Conservation (phyloP, 1,140 invertebrate genomes). For the Bombus huntii region DNA sequence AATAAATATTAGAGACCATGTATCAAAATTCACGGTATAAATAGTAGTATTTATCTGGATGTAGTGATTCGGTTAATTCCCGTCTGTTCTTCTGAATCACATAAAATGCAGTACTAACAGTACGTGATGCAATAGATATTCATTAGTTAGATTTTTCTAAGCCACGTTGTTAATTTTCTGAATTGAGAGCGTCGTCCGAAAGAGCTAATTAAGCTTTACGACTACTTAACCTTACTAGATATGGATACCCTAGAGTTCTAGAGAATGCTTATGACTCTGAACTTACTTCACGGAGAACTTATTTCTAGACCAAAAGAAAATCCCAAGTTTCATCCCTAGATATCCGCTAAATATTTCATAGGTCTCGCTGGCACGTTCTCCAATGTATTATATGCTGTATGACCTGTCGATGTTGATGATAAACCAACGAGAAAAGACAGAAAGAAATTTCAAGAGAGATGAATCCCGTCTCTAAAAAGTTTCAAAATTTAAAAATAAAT, state of each 20-base stretch:
- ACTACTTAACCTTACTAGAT: slow-evolving; percentile 36
- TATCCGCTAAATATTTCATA: too few relatives aligned
- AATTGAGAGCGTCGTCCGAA: slow-evolving; percentile 4
- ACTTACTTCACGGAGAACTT: not conserved
- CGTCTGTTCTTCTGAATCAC: not conserved
- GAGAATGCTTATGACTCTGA: slow-evolving; percentile 1
- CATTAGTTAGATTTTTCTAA: slow-evolving; percentile 18
- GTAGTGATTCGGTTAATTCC: not conserved
- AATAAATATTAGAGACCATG: too few relatives aligned
- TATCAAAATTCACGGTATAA: too few relatives aligned
- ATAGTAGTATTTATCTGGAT: not conserved
- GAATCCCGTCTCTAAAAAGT: too few relatives aligned
- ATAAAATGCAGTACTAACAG: not conserved
- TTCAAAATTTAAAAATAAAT: too few relatives aligned
- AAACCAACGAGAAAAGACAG: too few relatives aligned
- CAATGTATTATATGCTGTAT: too few relatives aligned
- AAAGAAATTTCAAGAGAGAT: too few relatives aligned
- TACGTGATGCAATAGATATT: not conserved
- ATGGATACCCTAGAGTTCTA: slow-evolving; percentile 4
- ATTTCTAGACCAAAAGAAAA: too few relatives aligned
- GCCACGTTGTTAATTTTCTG: slow-evolving; percentile 15
- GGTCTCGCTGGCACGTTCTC: too few relatives aligned
- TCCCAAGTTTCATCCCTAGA: too few relatives aligned
- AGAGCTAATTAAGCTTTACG: slow-evolving; percentile 45
- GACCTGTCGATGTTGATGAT: too few relatives aligned